Conservation (phyloP, 2,888 invertebrate genomes). For the Cheilosia grossa region DNA sequence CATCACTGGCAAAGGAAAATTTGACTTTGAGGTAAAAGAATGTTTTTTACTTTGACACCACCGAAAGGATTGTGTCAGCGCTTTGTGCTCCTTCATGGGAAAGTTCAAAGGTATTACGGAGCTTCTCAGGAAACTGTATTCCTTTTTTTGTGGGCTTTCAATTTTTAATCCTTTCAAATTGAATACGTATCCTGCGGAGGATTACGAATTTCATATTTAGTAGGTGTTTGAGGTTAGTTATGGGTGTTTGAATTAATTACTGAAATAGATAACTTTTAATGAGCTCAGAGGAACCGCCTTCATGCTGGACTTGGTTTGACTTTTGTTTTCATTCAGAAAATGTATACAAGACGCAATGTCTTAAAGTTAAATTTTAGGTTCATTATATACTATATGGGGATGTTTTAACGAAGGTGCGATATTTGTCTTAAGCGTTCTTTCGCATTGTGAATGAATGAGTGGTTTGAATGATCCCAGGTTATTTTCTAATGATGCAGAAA, state of each 20-base stretch:
- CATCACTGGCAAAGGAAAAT: conserved; percentile 33
- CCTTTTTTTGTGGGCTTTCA: background rate
- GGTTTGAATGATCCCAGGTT: no score
- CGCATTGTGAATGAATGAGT: no score
- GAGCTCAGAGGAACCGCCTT: background rate
- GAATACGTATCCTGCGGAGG: background rate
- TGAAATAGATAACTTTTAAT: conserved; percentile 7
- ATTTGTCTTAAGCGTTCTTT: no score
- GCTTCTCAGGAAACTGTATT: background rate
- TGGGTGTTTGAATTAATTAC: conserved; percentile 14
- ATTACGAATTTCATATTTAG: conserved; percentile 9
- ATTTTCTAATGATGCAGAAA: no score
- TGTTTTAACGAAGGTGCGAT: no score
- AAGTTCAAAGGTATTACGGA: conserved; percentile 20
- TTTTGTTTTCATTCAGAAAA: no score
- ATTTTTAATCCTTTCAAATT: background rate
- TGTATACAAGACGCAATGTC: no score
- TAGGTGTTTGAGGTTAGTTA: conserved; percentile 23
- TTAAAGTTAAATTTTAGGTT: no score
- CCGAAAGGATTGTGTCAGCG: conserved; percentile 42
- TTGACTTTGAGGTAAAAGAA: conserved; percentile 59
- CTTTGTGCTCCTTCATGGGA: background rate
- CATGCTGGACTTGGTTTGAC: no score
- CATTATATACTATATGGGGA: no score
- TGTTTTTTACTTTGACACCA: conserved; percentile 60